Base-by-base conservation (phyloP, 2,888 invertebrate genomes). In the Cantharis nigra region DNA sequence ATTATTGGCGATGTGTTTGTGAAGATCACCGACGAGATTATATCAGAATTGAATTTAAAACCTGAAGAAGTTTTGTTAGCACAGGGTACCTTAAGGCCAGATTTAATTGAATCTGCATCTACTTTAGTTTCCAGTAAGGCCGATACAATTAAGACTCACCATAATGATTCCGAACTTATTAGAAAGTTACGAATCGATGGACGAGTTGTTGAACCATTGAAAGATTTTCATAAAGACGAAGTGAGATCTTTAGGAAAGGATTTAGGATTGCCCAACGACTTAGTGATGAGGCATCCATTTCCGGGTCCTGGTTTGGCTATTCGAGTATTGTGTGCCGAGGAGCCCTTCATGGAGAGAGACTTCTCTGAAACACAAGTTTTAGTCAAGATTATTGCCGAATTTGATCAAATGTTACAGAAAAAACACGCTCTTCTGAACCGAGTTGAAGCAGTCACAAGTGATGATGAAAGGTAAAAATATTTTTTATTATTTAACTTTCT, bases 1-100 rank as follows among this genome's bases (percentile, higher is more conserved):
- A 98, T 99, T 85, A 99, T 99, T 86, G 99, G 99, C 16, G 99
- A 99, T 89, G 97, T 98, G 74, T 99, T 99, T 90, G 97, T 99
- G 80, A 94, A 94, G 90, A 93, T 98, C 84, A 96, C 98, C 33
- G 95, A 97, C 89, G 96, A 97, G 87, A 93, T 97, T 80, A 94
- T 98, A 85, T 91, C 93, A 65, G 96, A 97, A 86, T 91, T 98
- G 86, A 95, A 97, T 85, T 89, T 98, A 80, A 96, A 96, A 85
- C 95, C 96, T 20, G 97, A 98, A 85, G 97, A 98, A 85, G 97
- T 98, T 28, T 92, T 96, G 83, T 91, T 98, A 72, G 98, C 96
- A 1, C 98, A 98, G 89, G 98, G 99, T 77, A 99, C 99, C 0
- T 92, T 99, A 16, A 91, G 99, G 87, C 99, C 99, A 63, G 99